These are phyloP conservation scores for Scaptomyza montana DNA, from an alignment of 1,140 invertebrate species.

Conservation along the genomic window DNA sequence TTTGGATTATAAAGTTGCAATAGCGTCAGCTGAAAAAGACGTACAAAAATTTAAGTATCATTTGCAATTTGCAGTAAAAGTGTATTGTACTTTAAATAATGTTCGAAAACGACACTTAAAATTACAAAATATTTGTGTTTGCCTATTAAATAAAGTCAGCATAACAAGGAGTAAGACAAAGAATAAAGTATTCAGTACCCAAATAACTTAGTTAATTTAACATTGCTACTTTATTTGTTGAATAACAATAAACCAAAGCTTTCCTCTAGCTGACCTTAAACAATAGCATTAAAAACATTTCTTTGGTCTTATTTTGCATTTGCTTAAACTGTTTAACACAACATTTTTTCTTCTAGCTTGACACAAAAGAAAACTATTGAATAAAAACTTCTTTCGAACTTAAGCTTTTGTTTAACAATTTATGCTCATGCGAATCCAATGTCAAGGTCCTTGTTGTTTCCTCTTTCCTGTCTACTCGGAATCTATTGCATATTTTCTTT, in stretches of 20 bases:
- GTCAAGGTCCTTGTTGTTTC: constrained; percentile 10
- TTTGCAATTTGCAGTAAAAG: constrained; percentile 41
- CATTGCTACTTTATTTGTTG: no score
- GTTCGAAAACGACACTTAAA: background rate
- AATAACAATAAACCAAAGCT: no score
- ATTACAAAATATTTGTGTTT: background rate
- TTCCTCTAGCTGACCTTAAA: no score
- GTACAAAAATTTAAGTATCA: constrained; percentile 16
- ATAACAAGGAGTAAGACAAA: no score
- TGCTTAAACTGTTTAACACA: background rate
- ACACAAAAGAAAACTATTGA: no score
- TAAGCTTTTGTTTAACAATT: background rate
- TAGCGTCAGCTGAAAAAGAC: constrained; percentile 28
- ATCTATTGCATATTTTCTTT: constrained; percentile 21
- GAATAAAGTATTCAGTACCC: no score
- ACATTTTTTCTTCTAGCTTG: background rate
- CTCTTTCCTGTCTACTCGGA: background rate
- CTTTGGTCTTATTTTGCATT: no score
- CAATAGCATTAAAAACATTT: no score
- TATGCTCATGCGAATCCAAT: constrained; percentile 4
- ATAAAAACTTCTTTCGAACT: no score
- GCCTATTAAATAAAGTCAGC: no score
- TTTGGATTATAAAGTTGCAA: constrained; percentile 1
- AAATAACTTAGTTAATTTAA: no score
- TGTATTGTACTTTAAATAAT: constrained; percentile 24